Conservation (phyloP, 2,888 invertebrate species). For the Quadriops clusia region DNA sequence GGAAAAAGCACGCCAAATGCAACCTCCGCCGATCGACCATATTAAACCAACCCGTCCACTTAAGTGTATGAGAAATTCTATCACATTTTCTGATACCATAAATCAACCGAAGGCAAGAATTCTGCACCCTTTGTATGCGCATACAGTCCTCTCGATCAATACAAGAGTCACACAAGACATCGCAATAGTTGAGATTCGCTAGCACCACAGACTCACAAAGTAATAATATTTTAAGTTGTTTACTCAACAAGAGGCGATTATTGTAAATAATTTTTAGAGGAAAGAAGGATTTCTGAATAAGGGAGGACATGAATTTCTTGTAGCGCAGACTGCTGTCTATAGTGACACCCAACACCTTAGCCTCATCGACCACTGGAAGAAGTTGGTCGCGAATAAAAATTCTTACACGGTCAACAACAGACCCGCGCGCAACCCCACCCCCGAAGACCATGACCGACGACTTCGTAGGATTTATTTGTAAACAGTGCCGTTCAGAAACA, state of each 20-base stretch:
- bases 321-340: too few relatives aligned
- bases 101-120: conserved; percentile 8
- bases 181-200: conserved; percentile 9
- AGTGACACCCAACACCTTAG: too few relatives aligned
- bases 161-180: conserved; percentile 9
- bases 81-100: too few relatives aligned
- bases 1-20: too few relatives aligned
- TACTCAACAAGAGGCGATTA: conserved; percentile 3
- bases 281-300: conserved; percentile 7
- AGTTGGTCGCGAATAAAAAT: conserved; percentile 2
- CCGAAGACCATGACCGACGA: background rate
- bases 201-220: conserved; percentile 8
- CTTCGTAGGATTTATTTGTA: background rate
- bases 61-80: too few relatives aligned
- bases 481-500: background rate
- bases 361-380: too few relatives aligned
- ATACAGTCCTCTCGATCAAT: conserved; percentile 5
- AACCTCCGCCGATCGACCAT: too few relatives aligned
- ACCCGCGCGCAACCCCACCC: background rate
- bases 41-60: too few relatives aligned
- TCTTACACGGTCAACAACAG: background rate
- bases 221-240: conserved; percentile 5
- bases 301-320: too few relatives aligned
- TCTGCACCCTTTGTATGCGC: conserved; percentile 10
- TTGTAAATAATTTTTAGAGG: conserved; percentile 6